Percentiles rank a stretch among this genome's conserved stretches.
Conservation (phyloP, 2,113 vertebrate species). For the Eleginops maclovinus region DNA sequence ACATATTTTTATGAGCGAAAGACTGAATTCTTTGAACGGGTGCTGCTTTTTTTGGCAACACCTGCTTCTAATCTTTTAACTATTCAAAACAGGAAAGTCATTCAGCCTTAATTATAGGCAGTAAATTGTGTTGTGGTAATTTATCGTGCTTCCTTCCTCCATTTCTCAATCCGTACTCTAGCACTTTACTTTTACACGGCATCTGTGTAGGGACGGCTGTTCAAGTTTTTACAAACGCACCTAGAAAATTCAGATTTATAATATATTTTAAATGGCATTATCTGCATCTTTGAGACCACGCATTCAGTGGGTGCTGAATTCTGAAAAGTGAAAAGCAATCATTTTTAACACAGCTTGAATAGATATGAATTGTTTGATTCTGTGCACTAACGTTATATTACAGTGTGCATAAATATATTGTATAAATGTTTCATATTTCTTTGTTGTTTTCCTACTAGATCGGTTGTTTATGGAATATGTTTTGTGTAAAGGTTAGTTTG, state of each 20-base stretch:
- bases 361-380: neutral
- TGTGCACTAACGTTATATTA: neutral
- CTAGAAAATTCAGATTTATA: neutral
- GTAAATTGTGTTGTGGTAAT: slow-evolving; percentile 31
- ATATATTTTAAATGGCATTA: neutral
- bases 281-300: neutral
- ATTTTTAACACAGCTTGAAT: neutral
- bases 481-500: slow-evolving; percentile 23
- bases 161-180: slow-evolving; percentile 43
- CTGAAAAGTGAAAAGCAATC: neutral
- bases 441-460: neutral
- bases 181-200: slow-evolving; percentile 2
- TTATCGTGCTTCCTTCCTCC: slow-evolving; percentile 22
- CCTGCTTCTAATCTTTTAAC: slow-evolving; percentile 53
- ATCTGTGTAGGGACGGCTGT: slow-evolving; percentile 3
- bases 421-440: neutral
- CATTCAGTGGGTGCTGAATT: neutral
- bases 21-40: slow-evolving; percentile 24
- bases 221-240: slow-evolving; percentile 13
- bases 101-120: slow-evolving; percentile 48
- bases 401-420: neutral
- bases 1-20: slow-evolving; percentile 39
- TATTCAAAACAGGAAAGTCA: slow-evolving; percentile 33
- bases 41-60: slow-evolving; percentile 30
- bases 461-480: slow-evolving; percentile 5